Base-by-base conservation (phyloP, 1,140 invertebrate species). In the Radopholus similis region DNA sequence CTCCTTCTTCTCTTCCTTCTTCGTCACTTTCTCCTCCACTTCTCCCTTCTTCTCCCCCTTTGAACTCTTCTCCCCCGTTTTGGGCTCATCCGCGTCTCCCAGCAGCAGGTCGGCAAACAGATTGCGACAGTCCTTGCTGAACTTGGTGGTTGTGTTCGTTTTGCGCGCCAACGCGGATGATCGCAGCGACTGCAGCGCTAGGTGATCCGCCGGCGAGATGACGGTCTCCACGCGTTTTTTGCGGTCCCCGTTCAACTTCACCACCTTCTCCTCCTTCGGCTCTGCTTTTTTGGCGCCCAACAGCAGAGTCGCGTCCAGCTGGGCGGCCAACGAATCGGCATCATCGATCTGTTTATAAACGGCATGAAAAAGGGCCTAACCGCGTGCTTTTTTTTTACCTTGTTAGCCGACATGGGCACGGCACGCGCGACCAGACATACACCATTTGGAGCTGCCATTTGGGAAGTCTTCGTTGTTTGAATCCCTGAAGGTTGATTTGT, bases 131-230 rank as follows among this genome's bases (percentile, higher is more conserved):
- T 76, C 76, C 11, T 69, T 64, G 11, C 58, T 64, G 38, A 81
- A 81, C 58, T 82, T 81, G 0, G 71, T 68, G 9, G 79, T 81
- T 9, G 77, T 80, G 51, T 81, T 81, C n/a, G 80, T 81, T 64
- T 81, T 81, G 21, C 71, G 68, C 2, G 79, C 79, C 66, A 82
- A 56, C 15, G 78, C 77, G 21, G 72, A 78, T 5, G 80, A 82
- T 32, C 80, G 67, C 11, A 82, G 57, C 23, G 70, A 80, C 58
- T 81, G 80, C 26, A 81, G 68, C 15, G 73, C 68, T 37, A 83
- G 65, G 53, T 71, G 82, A 53, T 82, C 80, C 3, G 80, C 78
- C 34, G 79, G 79, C 26, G 76, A 55, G 23, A 76, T 70, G 21
- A 26, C 26, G 18, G 53, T 28, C 15, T 67, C 69, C n/a, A 18